Evolutionary conservation across 1,140 invertebrate species (phyloP), one percentile per base, ranked within the genome.

Genomic region (Campoletis sonorensis): DNA sequence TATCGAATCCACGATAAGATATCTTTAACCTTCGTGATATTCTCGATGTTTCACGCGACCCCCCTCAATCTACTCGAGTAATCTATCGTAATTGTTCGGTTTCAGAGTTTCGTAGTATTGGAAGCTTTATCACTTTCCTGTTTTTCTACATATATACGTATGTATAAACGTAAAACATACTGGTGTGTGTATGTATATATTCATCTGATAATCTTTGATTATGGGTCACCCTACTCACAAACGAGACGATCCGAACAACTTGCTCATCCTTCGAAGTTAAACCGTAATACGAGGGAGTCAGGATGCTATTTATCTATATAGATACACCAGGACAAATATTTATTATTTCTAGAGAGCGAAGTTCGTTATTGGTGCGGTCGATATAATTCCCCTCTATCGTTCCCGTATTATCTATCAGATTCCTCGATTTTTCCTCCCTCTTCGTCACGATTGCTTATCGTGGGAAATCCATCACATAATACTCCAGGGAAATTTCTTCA

Each of bases 401-500:
- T 54, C 51, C n/a, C 16, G n/a, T 21, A n/a, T 54, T 21, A n/a
- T 54, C 51, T 54, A 54, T 54, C 51, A 21, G 51, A 54, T n/a
- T 54, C n/a, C 40, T 54, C 18, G n/a, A n/a, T n/a, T 13, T 49
- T 21, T 23, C n/a, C 40, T 15, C 15, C n/a, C 40, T 26, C 21
- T 26, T 26, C 40, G 37, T 72, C 33, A 45, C 40, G 40, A 26
- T 72, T 10, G 18, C 0, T 30, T 78, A 67, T 78, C 76, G 21
- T 26, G 26, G 27, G 13, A 78, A 67, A 58, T 78, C 45, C 54
- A 37, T 27, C 18, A 45, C n/a, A 54, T 4, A 67, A 78, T 16
- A 67, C 76, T 67, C 58, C 11, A 33, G 76, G 54, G 76, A 78
- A 78, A 78, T 78, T 67, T 61, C n/a, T 37, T 40, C 54, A 45